These are phyloP conservation scores for Arenaria interpres DNA, from an alignment of 2,113 vertebrate genomes.

Conservation along the genomic window DNA sequence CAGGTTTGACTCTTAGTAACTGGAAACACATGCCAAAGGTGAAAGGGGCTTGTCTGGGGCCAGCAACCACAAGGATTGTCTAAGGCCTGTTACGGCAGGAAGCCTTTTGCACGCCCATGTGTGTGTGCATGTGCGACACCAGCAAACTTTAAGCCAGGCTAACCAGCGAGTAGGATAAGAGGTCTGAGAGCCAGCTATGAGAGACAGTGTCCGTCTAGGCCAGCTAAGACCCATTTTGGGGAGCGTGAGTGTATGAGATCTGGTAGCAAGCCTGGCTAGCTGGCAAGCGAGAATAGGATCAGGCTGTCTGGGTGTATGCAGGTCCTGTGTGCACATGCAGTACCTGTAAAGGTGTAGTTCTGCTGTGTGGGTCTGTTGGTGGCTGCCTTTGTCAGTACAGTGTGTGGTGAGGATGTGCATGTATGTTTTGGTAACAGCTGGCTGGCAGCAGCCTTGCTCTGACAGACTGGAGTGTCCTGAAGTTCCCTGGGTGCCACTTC, in stretches of 20 bases:
- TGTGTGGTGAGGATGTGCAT: neutral
- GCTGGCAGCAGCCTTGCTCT: neutral
- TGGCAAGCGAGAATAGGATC: neutral
- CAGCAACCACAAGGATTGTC: neutral
- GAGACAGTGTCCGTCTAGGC: neutral
- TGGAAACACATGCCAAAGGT: neutral
- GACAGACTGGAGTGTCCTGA: neutral
- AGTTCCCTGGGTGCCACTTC: neutral
- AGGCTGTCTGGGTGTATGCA: neutral
- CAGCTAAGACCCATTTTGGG: neutral
- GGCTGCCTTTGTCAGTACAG: neutral
- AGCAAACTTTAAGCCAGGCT: neutral
- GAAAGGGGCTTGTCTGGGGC: neutral
- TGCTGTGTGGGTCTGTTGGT: neutral
- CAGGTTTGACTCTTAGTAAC: neutral
- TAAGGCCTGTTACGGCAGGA: neutral
- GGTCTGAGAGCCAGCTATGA: neutral
- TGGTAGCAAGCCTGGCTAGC: neutral
- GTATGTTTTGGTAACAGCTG: neutral
- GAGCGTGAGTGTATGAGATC: neutral
- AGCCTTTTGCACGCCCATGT: no score
- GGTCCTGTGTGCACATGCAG: rapidly evolving
- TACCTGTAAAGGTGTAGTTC: neutral
- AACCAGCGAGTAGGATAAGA: neutral
- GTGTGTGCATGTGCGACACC: neutral